These are phyloP conservation scores for Latheticus oryzae DNA, from an alignment of 2,888 invertebrate genomes.

Conservation along the genomic window DNA sequence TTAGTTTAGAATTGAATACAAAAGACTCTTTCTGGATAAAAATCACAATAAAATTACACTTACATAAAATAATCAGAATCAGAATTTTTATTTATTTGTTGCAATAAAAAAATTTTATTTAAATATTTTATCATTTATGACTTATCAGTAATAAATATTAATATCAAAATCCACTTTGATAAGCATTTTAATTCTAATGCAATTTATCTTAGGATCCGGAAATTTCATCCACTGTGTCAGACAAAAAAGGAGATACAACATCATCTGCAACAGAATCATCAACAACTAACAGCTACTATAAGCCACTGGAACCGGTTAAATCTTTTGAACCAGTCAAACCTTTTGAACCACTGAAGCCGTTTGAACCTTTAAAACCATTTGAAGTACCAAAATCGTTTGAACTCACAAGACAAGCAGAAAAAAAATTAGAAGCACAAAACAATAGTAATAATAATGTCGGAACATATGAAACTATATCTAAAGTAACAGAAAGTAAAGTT, in stretches of 20 bases:
- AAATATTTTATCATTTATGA: too few species aligned
- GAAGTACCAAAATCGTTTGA: conserved; percentile 61
- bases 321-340: conserved; percentile 57
- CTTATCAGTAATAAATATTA: too few species aligned
- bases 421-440: conserved; percentile 19
- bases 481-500: conserved; percentile 11
- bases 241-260: conserved; percentile 9
- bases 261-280: conserved; percentile 17
- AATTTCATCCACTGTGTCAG: conserved; percentile 22
- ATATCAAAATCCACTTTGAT: too few species aligned
- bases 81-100: too few species aligned
- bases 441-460: conserved; percentile 1
- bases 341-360: conserved; percentile 58
- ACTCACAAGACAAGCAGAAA: conserved; percentile 56
- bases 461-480: background rate
- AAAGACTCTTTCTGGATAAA: too few species aligned
- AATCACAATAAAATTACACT: too few species aligned
- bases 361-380: conserved; percentile 59
- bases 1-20: too few species aligned
- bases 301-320: conserved; percentile 49
- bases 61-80: too few species aligned
- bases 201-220: conserved; percentile 18
- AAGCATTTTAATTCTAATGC: too few species aligned
- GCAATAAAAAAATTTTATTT: too few species aligned
- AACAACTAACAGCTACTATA: conserved; percentile 41